Evolutionary conservation across 2,797 vertebrate species (phyloP), one percentile per base, ranked within the genome.

Genomic region (Hyperoplus immaculatus): DNA sequence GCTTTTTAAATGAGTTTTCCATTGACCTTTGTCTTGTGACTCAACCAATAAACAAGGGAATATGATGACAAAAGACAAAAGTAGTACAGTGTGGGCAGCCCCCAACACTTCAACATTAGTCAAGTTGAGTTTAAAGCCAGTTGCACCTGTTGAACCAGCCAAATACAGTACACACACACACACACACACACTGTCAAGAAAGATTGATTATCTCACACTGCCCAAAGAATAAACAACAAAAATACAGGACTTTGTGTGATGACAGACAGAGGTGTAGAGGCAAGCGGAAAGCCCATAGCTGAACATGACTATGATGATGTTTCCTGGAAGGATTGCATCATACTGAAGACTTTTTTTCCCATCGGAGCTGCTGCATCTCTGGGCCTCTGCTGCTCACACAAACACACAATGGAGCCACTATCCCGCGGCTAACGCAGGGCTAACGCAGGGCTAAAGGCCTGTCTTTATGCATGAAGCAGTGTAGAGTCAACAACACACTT

Each of bases 381-480:
- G 36, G 54, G 72, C 82, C 80, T 78, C 66, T 72, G 74, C 82
- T 77, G 79, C 81, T 62, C 14, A 45, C 62, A 29, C 56, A 11
- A 38, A 8, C 39, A 63, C 29, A 89, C 88, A 92, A 92, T 88
- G 70, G 86, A 78, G 69, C 54, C 88, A 74, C 67, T 88, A 77
- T 77, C 54, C 66, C 68, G 8, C 60, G 36, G 14, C 79, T 89
- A 87, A 86, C 54, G 1, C 45, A n/a, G 80, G 60, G 29, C 29
- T 29, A 29, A 29, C 29, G 29, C 29, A 29, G 29, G 29, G 29
- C 62, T 83, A 65, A 87, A 90, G 47, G 76, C 80, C 14, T 0
- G 61, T 47, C 77, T 86, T 90, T 92, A 85, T 91, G 53, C 72
- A 61, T 55, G 49, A 46, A 69, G 65, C 70, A 73, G 67, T 39